These are phyloP conservation scores for Nasonia vitripennis DNA, from an alignment of 1,140 invertebrate genomes.

Conservation along the genomic window DNA sequence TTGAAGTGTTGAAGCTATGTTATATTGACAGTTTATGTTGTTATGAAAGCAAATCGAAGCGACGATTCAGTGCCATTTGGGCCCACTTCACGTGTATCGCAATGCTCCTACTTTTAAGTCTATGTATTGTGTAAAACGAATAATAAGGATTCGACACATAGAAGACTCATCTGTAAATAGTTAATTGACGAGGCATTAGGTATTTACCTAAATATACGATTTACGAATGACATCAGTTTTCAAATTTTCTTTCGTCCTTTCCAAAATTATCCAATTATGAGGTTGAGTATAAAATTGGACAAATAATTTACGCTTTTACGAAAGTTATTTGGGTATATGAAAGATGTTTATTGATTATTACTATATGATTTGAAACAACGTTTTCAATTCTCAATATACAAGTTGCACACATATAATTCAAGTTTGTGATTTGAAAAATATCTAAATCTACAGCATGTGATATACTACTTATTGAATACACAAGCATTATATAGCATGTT, in stretches of 20 bases:
- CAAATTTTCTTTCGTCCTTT: constrained; percentile 29
- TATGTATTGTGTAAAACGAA: constrained; percentile 74
- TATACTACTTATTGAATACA: background rate
- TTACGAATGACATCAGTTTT: constrained; percentile 43
- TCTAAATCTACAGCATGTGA: background rate
- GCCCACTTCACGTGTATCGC: constrained; percentile 63
- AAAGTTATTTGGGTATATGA: background rate
- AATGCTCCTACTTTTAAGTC: constrained; percentile 70
- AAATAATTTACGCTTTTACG: too few species aligned
- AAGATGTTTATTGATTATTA: background rate
- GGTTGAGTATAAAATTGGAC: background rate
- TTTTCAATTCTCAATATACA: background rate
- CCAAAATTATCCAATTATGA: background rate
- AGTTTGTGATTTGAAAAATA: background rate
- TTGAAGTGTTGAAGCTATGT: constrained; percentile 51
- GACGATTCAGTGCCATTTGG: constrained; percentile 65
- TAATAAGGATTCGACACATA: constrained; percentile 72
- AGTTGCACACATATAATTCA: background rate
- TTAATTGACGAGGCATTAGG: constrained; percentile 73
- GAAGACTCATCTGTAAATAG: constrained; percentile 73
- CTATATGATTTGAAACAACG: background rate
- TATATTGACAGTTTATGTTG: constrained; percentile 59
- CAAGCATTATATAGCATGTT: background rate
- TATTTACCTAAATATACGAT: constrained; percentile 65
- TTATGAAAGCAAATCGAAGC: constrained; percentile 49